These are phyloP conservation scores for Deilephila elpenor DNA, from an alignment of 2,888 invertebrate genomes.

Conservation along the genomic window DNA sequence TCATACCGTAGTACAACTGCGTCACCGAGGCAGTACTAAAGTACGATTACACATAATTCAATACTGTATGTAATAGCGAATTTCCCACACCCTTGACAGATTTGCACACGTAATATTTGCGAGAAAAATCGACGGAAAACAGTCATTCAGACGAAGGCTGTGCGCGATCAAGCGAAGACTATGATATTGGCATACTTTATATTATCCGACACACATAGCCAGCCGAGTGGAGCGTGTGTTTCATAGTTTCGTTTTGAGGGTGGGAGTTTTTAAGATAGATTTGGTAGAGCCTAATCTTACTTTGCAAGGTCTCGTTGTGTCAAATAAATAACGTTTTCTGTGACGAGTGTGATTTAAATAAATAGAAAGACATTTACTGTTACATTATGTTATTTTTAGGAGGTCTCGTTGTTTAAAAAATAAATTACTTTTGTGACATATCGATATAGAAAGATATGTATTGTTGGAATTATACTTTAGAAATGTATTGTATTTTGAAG, in stretches of 20 bases:
- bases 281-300: too few species aligned
- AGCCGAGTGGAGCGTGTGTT: constrained; percentile 47
- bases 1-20: not conserved
- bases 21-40: not conserved
- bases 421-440: too few species aligned
- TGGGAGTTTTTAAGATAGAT: not conserved
- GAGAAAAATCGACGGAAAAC: constrained; percentile 82
- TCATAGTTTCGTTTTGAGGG: not conserved
- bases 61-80: constrained; percentile 6
- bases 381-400: too few species aligned
- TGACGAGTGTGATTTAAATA: too few species aligned
- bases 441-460: too few species aligned
- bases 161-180: constrained; percentile 73
- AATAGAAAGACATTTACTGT: too few species aligned
- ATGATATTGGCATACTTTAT: constrained; percentile 84
- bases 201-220: constrained; percentile 79
- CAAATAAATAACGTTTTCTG: too few species aligned
- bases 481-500: too few species aligned
- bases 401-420: too few species aligned
- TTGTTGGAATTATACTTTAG: too few species aligned
- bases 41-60: not conserved
- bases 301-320: too few species aligned
- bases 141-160: constrained; percentile 75
- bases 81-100: constrained; percentile 65
- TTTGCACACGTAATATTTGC: constrained; percentile 69